Evolutionary conservation across 2,113 vertebrate genomes (phyloP).

Genomic region (Macaca nemestrina): DNA sequence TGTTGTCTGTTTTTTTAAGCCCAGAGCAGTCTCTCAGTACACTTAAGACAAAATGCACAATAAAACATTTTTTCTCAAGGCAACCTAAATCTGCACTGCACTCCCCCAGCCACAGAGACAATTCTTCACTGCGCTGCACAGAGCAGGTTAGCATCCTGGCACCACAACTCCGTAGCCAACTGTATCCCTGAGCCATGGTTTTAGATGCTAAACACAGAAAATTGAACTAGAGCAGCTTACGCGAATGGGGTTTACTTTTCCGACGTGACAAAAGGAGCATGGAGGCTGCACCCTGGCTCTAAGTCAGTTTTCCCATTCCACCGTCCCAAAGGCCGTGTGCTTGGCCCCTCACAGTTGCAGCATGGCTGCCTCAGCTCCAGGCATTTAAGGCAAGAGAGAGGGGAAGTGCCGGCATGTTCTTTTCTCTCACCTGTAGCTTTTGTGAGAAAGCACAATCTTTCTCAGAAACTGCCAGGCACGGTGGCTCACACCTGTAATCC

Average conservation of each 20-base stretch:
- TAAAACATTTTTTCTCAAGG: not conserved
- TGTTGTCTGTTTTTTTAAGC: not conserved
- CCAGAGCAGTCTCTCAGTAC: not conserved
- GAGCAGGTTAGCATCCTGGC: not conserved
- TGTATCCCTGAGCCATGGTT: not conserved
- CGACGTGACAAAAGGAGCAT: not conserved
- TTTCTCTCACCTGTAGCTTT: not conserved
- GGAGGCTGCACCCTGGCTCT: not conserved
- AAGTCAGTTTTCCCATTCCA: not conserved
- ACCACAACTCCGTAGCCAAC: not conserved
- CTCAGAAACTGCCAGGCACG: not conserved
- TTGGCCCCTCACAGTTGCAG: not conserved
- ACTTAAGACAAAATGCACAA: not conserved
- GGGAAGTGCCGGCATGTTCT: not conserved
- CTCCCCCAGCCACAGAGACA: not conserved
- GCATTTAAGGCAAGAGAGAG: not conserved
- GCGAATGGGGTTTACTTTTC: not conserved
- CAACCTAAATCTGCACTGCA: no score
- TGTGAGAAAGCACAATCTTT: not conserved
- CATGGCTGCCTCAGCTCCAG: not conserved
- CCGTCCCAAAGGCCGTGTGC: not conserved
- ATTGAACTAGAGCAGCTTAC: not conserved
- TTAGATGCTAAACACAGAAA: not conserved
- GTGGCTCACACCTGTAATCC: no score
- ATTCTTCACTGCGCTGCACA: not conserved